These are phyloP conservation scores for Eurosta solidaginis DNA, from an alignment of 1,140 invertebrate species.

Conservation along the genomic window DNA sequence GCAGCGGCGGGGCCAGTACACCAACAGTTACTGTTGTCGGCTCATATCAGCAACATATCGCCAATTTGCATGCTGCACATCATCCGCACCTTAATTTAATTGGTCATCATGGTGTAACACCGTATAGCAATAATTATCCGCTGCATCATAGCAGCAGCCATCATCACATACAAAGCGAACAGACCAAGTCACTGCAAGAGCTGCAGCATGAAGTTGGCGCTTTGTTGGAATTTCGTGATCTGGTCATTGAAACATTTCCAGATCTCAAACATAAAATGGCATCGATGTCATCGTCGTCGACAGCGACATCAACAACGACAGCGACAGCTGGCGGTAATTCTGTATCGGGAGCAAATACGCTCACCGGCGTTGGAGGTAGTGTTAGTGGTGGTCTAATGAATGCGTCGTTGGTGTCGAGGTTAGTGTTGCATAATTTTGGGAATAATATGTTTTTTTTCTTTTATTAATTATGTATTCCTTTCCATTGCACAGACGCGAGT, in stretches of 20 bases:
- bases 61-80: conserved; percentile 37
- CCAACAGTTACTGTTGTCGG: conserved; percentile 2
- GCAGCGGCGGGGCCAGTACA: conserved; percentile 34
- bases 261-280: conserved; percentile 82
- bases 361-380: conserved; percentile 8
- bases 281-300: conserved; percentile 59
- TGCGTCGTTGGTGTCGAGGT: conserved; percentile 55
- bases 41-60: conserved; percentile 39
- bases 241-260: conserved; percentile 89
- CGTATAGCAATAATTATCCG: conserved; percentile 52
- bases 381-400: conserved; percentile 16
- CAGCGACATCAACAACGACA: conserved; percentile 45
- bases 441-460: neutral
- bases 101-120: conserved; percentile 41
- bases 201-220: conserved; percentile 89
- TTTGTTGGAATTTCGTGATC: conserved; percentile 83
- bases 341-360: neutral
- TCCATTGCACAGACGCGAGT: conserved; percentile 61
- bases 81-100: conserved; percentile 49
- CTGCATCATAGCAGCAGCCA: conserved; percentile 52
- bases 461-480: conserved; percentile 33
- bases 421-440: conserved; percentile 4
- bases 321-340: conserved; percentile 38
- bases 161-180: conserved; percentile 55
- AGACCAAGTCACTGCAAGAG: conserved; percentile 65